These are phyloP conservation scores for Sebastes kiyomatsui DNA, from an alignment of 2,797 vertebrate genomes.

Conservation along the genomic window DNA sequence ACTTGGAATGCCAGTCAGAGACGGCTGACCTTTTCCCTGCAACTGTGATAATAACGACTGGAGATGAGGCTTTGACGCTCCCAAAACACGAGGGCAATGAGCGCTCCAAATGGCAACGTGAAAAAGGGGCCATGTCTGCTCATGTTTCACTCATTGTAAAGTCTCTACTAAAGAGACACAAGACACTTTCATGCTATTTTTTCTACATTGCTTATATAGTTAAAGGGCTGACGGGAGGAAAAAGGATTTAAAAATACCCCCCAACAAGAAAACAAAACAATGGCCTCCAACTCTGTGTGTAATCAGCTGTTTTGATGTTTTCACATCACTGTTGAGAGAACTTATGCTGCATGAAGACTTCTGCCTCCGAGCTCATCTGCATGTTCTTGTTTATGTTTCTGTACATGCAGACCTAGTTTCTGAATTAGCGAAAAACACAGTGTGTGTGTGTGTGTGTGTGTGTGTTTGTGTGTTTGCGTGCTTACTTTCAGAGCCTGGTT, in stretches of 20 bases:
- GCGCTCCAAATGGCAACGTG: conserved; percentile 60
- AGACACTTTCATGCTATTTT: conserved; percentile 30
- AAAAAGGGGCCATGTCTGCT: conserved; percentile 54
- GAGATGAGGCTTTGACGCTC: conserved; percentile 59
- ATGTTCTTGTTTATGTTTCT: conserved; percentile 39
- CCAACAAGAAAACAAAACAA: neutral
- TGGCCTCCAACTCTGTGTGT: conserved; percentile 12
- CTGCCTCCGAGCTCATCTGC: conserved; percentile 44
- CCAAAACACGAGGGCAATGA: conserved; percentile 49
- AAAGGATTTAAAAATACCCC: conserved; percentile 19
- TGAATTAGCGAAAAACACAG: neutral
- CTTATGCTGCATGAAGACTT: conserved; percentile 38
- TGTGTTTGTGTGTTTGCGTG: neutral
- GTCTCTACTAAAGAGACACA: conserved; percentile 45
- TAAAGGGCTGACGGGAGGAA: conserved; percentile 29
- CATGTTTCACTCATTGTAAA: conserved; percentile 58
- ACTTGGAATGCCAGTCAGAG: conserved; percentile 75
- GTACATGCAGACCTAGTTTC: conserved; percentile 42
- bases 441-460: neutral
- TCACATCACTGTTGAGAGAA: conserved; percentile 30
- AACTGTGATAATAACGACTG: conserved; percentile 71
- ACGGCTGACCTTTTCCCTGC: conserved; percentile 78
- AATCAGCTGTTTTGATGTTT: conserved; percentile 41
- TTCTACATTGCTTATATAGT: neutral
- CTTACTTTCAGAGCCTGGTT: conserved; percentile 97